Evolutionary conservation across 2,113 vertebrate species (phyloP).

Genomic region (Polyodon spathula): DNA sequence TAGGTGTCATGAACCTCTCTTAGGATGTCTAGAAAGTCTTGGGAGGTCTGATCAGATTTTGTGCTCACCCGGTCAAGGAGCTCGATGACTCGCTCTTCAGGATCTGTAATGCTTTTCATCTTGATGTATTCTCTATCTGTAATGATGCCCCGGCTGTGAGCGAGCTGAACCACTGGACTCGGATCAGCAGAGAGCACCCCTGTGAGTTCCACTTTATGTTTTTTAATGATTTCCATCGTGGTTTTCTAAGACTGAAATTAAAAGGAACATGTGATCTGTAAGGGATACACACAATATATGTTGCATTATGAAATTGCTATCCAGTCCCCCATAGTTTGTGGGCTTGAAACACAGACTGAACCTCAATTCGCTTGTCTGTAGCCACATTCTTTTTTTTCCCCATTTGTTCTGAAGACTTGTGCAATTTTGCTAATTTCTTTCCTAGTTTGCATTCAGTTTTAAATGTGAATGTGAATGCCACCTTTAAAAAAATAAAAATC

Average conservation of each 20-base stretch:
- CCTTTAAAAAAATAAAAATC: no score
- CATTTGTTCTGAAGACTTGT: no score
- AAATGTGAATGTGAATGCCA: no score
- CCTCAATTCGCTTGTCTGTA: no score
- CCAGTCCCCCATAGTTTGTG: no score
- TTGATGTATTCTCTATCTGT: slow-evolving; percentile 8
- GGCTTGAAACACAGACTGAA: no score
- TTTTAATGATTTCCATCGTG: neutral
- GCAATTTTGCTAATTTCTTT: no score
- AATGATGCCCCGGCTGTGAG: slow-evolving; percentile 6
- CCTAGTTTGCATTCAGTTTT: no score
- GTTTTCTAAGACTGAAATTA: neutral
- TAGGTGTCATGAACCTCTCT: slow-evolving; percentile 12
- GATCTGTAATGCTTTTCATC: neutral
- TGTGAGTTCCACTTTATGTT: slow-evolving; percentile 19
- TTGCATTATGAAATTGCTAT: no score
- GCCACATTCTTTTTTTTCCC: no score
- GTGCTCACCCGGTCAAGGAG: slow-evolving; percentile 14
- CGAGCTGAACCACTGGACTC: slow-evolving; percentile 15
- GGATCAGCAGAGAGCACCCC: slow-evolving; percentile 11
- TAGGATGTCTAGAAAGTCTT: slow-evolving; percentile 10
- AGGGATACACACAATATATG: no score
- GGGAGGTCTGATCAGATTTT: slow-evolving; percentile 11
- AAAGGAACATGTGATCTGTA: neutral
- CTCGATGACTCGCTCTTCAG: rapidly evolving